Percentiles rank a stretch among this genome's conserved stretches.
phyloP scores from a whole-genome alignment of 2,113 vertebrate species.

The Murina feae region DNA sequence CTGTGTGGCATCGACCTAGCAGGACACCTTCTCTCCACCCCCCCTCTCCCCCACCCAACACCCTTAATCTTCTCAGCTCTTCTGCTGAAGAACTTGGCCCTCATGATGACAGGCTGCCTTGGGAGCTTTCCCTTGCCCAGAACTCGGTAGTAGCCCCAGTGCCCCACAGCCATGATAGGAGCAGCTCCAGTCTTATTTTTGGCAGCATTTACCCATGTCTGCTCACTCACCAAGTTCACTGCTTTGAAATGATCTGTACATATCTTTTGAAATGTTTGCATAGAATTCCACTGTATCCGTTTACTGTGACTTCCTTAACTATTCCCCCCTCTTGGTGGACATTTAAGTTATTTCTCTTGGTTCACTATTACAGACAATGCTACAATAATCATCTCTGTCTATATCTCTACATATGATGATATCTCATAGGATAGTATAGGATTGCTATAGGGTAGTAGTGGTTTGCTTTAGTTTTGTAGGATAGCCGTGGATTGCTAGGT shows the following conservation, averaged over 20 bases:
- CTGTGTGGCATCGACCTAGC: background rate
- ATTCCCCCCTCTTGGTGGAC: background rate
- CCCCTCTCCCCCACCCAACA: background rate
- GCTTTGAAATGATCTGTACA: background rate
- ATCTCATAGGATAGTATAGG: background rate
- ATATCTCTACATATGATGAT: background rate
- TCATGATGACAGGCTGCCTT: constrained; percentile 85
- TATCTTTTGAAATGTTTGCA: background rate
- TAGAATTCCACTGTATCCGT: background rate
- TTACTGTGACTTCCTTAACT: background rate
- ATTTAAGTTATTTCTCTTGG: background rate
- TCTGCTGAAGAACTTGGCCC: constrained; percentile 87
- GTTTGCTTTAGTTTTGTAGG: background rate
- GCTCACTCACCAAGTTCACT: background rate
- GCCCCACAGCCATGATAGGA: background rate
- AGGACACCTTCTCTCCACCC: background rate
- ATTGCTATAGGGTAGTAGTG: background rate
- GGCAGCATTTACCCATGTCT: background rate
- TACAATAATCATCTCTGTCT: background rate
- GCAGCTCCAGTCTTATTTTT: background rate
- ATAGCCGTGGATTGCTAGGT: background rate
- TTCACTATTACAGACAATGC: background rate
- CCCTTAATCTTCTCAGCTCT: constrained; percentile 82
- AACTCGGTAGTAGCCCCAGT: constrained; percentile 83
- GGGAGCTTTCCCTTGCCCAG: constrained; percentile 87